Conservation (phyloP, 37 sponge, comb jelly and placozoan species). For the Diacarnus erythraeanus region DNA sequence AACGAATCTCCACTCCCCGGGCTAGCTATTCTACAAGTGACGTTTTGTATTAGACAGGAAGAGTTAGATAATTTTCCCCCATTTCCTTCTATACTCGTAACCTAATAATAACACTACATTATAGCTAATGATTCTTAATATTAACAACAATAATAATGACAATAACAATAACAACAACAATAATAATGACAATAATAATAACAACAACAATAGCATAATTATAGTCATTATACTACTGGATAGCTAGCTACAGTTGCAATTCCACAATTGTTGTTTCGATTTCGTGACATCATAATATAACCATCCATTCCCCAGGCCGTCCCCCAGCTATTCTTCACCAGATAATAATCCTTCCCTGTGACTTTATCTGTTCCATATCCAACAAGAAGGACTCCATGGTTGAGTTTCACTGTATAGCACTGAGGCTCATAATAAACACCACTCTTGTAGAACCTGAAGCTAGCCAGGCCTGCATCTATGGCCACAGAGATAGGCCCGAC, state of each 20-base stretch:
- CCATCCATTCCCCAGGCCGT: conserved; percentile 82
- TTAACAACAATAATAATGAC: no score
- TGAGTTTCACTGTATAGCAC: conserved; percentile 70
- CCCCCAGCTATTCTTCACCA: conserved; percentile 97
- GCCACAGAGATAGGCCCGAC: conserved; percentile 89
- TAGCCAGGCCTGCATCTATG: conserved; percentile 77
- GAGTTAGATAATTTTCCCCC: no score
- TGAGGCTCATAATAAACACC: conserved; percentile 85
- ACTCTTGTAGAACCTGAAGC: conserved; percentile 73
- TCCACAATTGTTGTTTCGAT: conserved; percentile 83
- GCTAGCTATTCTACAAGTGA: no score
- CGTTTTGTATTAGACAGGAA: no score
- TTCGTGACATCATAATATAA: conserved; percentile 75
- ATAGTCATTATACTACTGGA: conserved; percentile 46
- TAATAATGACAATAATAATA: no score
- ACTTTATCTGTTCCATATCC: conserved; percentile 73
- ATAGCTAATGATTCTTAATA: no score
- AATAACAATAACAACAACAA: neutral
- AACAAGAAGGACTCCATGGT: conserved; percentile 87
- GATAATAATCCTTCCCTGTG: conserved; percentile 62
- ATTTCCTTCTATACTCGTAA: no score
- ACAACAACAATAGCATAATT: neutral
- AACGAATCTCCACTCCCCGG: no score
- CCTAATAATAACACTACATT: no score
- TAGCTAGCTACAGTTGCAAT: conserved; percentile 83